Conservation (phyloP, 1,140 invertebrate genomes). For the Mylabris phalerata region DNA sequence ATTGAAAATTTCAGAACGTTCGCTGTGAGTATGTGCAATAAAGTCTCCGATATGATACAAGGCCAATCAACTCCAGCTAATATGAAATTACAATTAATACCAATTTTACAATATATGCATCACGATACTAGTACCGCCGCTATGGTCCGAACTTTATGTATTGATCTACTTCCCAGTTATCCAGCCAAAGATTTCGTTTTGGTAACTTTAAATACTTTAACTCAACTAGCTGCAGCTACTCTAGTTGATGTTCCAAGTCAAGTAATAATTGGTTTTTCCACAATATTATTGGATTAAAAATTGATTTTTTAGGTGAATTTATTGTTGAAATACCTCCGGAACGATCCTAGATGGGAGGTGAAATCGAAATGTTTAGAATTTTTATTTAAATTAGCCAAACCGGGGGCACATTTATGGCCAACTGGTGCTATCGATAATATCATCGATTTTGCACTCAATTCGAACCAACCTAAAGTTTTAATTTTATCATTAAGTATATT, state of each 20-base stretch:
- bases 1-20: constrained; percentile 61
- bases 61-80: constrained; percentile 85
- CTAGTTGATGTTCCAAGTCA: constrained; percentile 85
- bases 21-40: constrained; percentile 93
- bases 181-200: constrained; percentile 82
- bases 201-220: constrained; percentile 80
- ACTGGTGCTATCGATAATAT: constrained; percentile 48
- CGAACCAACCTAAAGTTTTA: constrained; percentile 33
- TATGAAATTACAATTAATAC: constrained; percentile 84
- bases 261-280: constrained; percentile 43
- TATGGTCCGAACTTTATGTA: constrained; percentile 74
- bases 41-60: constrained; percentile 92
- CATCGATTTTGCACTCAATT: constrained; percentile 34
- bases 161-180: constrained; percentile 76
- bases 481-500: constrained; percentile 39
- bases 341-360: constrained; percentile 62
- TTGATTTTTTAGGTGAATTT: constrained; percentile 46
- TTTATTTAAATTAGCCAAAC: constrained; percentile 66
- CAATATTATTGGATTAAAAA: background rate
- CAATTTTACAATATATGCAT: constrained; percentile 90
- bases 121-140: constrained; percentile 79
- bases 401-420: constrained; percentile 78
- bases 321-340: constrained; percentile 50
- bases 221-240: constrained; percentile 80
- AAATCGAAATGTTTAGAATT: constrained; percentile 69